A percentile compares a stretch with the other conserved stretches of the same genome.
Evolutionary conservation across 2,797 vertebrate genomes (phyloP).

Genomic region (Melanotaenia boesemani): DNA sequence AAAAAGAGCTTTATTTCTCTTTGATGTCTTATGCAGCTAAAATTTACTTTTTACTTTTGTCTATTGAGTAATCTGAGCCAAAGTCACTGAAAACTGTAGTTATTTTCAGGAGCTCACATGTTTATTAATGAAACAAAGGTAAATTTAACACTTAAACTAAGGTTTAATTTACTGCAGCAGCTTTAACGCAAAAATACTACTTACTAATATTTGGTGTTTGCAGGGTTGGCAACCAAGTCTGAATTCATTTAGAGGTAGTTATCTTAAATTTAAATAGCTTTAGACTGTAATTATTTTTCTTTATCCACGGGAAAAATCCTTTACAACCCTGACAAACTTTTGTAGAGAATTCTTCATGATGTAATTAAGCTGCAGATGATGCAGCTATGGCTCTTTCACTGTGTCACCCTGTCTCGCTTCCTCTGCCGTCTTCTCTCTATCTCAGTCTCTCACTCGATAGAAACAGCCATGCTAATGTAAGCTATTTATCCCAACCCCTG

Average conservation of each 20-base stretch:
- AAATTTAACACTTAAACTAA: neutral
- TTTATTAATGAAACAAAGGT: neutral
- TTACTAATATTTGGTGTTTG: neutral
- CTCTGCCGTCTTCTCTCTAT: neutral
- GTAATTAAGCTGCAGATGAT: conserved; percentile 65
- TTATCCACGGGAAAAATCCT: neutral
- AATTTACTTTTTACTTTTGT: conserved; percentile 17
- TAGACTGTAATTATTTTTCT: conserved; percentile 8
- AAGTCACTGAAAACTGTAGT: neutral
- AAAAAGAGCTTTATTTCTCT: conserved; percentile 24
- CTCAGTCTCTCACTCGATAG: conserved; percentile 28
- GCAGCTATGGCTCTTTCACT: conserved; percentile 48
- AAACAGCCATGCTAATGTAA: conserved; percentile 61
- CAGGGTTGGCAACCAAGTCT: neutral
- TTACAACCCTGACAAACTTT: conserved; percentile 12
- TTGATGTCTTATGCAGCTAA: conserved; percentile 24
- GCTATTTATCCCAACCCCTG: conserved; percentile 68
- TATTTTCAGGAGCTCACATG: neutral
- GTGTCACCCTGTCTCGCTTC: conserved; percentile 26
- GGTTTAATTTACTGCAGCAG: neutral
- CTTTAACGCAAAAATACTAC: neutral
- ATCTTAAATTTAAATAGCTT: neutral
- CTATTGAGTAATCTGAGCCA: neutral
- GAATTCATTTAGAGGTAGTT: neutral
- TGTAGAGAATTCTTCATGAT: conserved; percentile 56